Base-by-base conservation (phyloP, 2,797 vertebrate genomes). In the Cirrhinus molitorella region DNA sequence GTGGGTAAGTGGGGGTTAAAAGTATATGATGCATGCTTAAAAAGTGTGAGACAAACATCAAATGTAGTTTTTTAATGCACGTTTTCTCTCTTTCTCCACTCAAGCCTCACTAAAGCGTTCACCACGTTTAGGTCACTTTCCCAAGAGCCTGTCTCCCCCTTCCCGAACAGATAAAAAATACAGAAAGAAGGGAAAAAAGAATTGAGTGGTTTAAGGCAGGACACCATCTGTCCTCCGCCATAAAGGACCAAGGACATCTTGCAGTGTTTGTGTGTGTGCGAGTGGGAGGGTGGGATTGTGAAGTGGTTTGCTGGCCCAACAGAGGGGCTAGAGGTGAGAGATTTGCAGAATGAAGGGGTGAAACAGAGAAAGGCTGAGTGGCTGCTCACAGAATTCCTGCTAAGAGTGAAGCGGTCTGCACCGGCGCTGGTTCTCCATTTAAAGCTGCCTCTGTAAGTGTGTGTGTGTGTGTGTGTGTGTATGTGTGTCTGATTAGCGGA, bases 191-290 rank as follows among this genome's bases (percentile, higher is more conserved):
- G 49, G n/a, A 76, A 83, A 80, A 68, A 77, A 74, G 80, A 83
- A 83, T 57, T 66, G 63, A 96, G 94, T 93, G 95, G 95, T 95
- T 94, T 96, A 95, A 95, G 95, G 94, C 93, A 96, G 95, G 95
- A 96, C 95, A 95, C 96, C 96, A 96, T 97, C 96, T 96, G 96
- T 96, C 96, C 96, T 89, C 92, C 87, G 91, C 93, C 93, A 96
- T 95, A 95, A 95, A 94, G 94, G 94, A 95, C 95, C 93, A 80
- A 92, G 94, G 95, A 95, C 94, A 95, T 93, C 75, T 78, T 72
- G 84, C 55, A 63, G 67, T 70, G 81, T 85, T 78, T 75, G 83
- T 49, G 59, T 83, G 87, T 79, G 71, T 55, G 40, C 25, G 71
- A 78, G 66, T 37, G 70, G 75, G 76, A 83, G 61, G 51, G 83